Conservation (phyloP, 2,797 vertebrate species). For the Nasua narica region DNA sequence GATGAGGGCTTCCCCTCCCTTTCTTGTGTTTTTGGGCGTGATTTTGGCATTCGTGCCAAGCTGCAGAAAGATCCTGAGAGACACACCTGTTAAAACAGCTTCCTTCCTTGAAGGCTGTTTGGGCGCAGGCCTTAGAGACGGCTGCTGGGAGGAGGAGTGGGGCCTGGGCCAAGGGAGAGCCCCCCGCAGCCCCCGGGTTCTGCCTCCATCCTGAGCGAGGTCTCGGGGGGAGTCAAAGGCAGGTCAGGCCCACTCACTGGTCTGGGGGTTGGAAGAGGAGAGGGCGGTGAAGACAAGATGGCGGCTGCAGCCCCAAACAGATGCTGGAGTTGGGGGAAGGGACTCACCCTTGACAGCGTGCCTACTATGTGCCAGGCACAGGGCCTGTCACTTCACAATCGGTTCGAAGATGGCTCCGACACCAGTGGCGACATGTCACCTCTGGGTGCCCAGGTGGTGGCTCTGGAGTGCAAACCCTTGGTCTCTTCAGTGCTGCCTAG, state of each 20-base stretch:
- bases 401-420: not conserved
- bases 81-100: not conserved
- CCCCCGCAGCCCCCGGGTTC: not conserved
- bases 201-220: not conserved
- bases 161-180: not conserved
- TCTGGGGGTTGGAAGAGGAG: not conserved
- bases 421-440: not conserved
- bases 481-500: not conserved
- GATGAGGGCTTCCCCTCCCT: not conserved
- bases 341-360: not conserved
- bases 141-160: not conserved
- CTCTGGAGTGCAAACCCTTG: not conserved
- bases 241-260: not conserved
- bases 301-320: not conserved
- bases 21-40: conserved; percentile 33
- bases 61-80: conserved; percentile 18
- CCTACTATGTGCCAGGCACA: not conserved
- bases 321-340: not conserved
- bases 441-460: not conserved
- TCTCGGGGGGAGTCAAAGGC: not conserved
- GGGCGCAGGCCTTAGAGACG: not conserved
- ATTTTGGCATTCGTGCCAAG: conserved; percentile 40
- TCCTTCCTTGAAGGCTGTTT: not conserved
- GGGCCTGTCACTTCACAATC: not conserved
- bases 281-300: not conserved